Percentiles rank a stretch among this genome's conserved stretches.
phyloP scores from a whole-genome alignment of 2,888 invertebrate species.

The Amphipoea lucens region DNA sequence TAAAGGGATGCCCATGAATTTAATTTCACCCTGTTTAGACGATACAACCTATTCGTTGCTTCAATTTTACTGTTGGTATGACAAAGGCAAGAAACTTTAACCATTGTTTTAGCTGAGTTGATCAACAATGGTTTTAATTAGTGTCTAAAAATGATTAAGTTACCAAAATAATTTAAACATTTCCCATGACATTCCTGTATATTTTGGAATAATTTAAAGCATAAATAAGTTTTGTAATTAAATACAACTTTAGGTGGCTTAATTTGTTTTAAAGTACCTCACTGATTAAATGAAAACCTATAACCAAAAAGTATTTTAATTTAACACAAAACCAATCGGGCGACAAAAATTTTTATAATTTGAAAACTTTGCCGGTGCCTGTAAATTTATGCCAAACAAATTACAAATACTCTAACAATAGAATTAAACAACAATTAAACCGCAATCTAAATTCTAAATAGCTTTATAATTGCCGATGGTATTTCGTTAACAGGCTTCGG shows the following conservation, averaged over 20 bases:
- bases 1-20: too few relatives aligned
- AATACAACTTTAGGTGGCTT: not conserved
- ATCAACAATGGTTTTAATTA: not conserved
- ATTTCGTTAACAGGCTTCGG: constrained; percentile 54
- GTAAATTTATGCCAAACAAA: constrained; percentile 58
- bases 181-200: not conserved
- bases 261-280: not conserved
- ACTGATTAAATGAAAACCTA: not conserved
- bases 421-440: constrained; percentile 66
- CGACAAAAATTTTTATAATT: constrained; percentile 19
- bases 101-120: not conserved
- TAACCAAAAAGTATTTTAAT: constrained; percentile 1
- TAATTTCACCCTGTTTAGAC: not conserved
- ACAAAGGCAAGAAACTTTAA: too few relatives aligned
- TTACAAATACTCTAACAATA: constrained; percentile 49
- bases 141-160: not conserved
- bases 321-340: constrained; percentile 26
- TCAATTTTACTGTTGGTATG: not conserved
- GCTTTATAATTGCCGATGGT: constrained; percentile 62
- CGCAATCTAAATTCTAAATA: constrained; percentile 66
- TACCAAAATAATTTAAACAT: too few relatives aligned
- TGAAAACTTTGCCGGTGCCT: constrained; percentile 31
- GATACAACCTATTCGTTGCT: not conserved
- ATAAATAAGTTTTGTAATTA: not conserved
- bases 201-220: not conserved